Evolutionary conservation across 2,888 invertebrate genomes (phyloP).

Genomic region (Eilema griseolum): DNA sequence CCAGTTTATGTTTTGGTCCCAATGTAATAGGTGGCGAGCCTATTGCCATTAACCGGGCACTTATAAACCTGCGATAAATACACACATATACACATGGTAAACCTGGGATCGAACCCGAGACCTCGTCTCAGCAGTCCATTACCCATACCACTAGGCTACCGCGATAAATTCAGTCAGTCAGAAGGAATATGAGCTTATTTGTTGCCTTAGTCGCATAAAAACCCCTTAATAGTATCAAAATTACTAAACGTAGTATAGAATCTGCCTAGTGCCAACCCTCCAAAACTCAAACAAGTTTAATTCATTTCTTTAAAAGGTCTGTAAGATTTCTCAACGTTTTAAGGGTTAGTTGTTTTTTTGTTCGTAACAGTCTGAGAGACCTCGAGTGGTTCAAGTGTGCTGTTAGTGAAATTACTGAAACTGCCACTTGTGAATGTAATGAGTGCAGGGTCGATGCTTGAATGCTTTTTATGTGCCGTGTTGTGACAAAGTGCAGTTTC

Average conservation of each 20-base stretch:
- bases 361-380: slow-evolving; percentile 40
- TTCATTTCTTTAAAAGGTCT: slow-evolving; percentile 12
- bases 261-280: background rate
- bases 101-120: too few relatives aligned
- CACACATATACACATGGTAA: too few relatives aligned
- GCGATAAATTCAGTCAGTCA: too few relatives aligned
- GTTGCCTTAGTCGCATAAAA: too few relatives aligned
- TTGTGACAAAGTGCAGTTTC: slow-evolving; percentile 12
- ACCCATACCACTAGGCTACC: too few relatives aligned
- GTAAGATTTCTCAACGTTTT: slow-evolving; percentile 22
- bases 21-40: too few relatives aligned
- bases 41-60: too few relatives aligned
- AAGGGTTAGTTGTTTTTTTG: slow-evolving; percentile 38
- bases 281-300: background rate
- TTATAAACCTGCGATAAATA: too few relatives aligned
- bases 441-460: slow-evolving; percentile 49
- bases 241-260: background rate
- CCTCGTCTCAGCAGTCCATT: too few relatives aligned
- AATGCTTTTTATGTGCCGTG: slow-evolving; percentile 38
- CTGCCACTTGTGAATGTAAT: slow-evolving; percentile 63
- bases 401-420: slow-evolving; percentile 60
- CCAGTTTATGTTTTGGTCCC: too few relatives aligned
- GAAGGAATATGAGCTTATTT: too few relatives aligned
- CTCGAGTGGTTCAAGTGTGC: slow-evolving; percentile 48
- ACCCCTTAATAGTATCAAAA: too few relatives aligned